phyloP scores from a whole-genome alignment of 2,797 vertebrate genomes.

The Chanos chanos region DNA sequence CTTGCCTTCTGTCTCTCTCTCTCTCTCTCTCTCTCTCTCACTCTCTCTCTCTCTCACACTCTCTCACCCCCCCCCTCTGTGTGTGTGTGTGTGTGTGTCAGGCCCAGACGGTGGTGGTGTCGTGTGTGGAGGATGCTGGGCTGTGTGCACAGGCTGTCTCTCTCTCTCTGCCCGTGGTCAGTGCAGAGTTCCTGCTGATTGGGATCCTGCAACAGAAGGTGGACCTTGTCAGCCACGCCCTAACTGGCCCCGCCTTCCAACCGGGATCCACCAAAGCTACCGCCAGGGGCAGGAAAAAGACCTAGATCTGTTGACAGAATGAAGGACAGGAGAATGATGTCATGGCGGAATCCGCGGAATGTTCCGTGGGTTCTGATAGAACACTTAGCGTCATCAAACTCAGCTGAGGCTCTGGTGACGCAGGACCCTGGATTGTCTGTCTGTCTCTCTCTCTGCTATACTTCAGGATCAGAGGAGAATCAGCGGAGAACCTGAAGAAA shows the following conservation, averaged over 20 bases:
- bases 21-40: background rate
- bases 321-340: too few species aligned
- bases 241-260: conserved; percentile 43
- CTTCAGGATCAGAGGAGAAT: too few species aligned
- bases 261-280: conserved; percentile 44
- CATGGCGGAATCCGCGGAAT: too few species aligned
- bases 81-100: too few species aligned
- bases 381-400: too few species aligned
- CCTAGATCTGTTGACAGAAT: background rate
- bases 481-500: too few species aligned
- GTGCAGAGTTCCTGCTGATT: conserved; percentile 82
- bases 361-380: too few species aligned
- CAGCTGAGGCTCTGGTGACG: too few species aligned
- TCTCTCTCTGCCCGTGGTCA: conserved; percentile 72
- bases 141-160: conserved; percentile 66
- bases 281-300: conserved; percentile 38
- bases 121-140: conserved; percentile 76
- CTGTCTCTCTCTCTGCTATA: too few species aligned
- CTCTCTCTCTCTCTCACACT: background rate
- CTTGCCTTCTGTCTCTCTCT: background rate
- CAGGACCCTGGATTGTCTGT: too few species aligned
- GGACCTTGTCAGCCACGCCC: conserved; percentile 63
- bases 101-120: conserved; percentile 79
- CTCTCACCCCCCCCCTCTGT: too few species aligned
- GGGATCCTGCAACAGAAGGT: conserved; percentile 84